Evolutionary conservation across 2,113 vertebrate genomes (phyloP).

Genomic region (Mastomys natalensis): DNA sequence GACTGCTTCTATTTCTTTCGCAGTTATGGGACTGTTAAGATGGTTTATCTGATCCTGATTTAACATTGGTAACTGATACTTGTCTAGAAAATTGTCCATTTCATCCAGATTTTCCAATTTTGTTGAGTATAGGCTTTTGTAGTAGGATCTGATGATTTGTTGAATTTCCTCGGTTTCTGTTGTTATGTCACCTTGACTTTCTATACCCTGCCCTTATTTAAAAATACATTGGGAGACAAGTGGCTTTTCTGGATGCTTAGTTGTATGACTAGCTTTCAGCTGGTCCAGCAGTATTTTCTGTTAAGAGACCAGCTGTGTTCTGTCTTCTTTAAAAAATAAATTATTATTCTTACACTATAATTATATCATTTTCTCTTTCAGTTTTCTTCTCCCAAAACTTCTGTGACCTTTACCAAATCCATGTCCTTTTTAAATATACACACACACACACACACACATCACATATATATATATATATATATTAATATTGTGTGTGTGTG

Average conservation of each 20-base stretch:
- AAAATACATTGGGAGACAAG: neutral
- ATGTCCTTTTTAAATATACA: neutral
- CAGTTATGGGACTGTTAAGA: no score
- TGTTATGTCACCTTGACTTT: neutral
- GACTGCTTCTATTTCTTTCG: no score
- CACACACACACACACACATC: no score
- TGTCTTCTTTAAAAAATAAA: neutral
- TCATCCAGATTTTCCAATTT: no score
- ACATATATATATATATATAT: no score
- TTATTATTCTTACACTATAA: neutral
- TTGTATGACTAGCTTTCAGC: neutral
- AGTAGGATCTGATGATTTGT: no score
- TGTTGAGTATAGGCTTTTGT: no score
- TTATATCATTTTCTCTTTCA: neutral
- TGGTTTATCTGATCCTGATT: no score
- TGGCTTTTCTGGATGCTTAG: neutral
- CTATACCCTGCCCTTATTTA: neutral
- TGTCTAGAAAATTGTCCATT: no score
- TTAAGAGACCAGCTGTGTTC: neutral
- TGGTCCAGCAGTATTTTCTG: neutral
- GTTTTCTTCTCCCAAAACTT: neutral
- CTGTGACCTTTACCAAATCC: neutral
- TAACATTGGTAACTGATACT: no score
- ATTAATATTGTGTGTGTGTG: neutral
- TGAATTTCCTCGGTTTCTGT: no score